phyloP scores from a whole-genome alignment of 2,113 vertebrate species.

The Pterocles gutturalis region DNA sequence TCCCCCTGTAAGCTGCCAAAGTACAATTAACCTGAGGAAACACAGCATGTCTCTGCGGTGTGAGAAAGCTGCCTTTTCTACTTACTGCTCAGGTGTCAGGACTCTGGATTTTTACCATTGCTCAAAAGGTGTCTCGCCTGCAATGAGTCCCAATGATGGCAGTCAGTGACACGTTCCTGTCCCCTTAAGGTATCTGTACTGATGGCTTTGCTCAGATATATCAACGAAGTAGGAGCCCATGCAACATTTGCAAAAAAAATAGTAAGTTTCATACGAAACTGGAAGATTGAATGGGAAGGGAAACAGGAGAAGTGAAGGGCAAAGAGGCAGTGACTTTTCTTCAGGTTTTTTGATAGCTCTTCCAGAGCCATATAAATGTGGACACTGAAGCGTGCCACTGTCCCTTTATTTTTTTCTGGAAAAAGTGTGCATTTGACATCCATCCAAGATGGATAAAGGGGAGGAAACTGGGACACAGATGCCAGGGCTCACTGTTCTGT shows the following conservation, averaged over 20 bases:
- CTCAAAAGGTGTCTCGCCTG: neutral
- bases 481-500: neutral
- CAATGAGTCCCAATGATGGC: neutral
- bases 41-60: fast-evolving
- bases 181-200: neutral
- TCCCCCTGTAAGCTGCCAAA: neutral
- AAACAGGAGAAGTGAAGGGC: neutral
- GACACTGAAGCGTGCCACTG: neutral
- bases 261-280: neutral
- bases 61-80: neutral
- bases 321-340: neutral
- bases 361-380: neutral
- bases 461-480: neutral
- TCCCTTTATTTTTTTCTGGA: neutral
- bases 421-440: neutral
- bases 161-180: neutral
- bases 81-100: neutral
- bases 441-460: neutral
- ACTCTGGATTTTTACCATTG: neutral
- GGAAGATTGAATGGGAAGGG: neutral
- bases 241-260: neutral
- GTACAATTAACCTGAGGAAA: neutral
- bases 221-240: neutral
- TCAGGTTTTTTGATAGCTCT: neutral
- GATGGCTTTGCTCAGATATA: neutral